These are phyloP conservation scores for Stratiomys singularior DNA, from an alignment of 2,888 invertebrate species.

Conservation along the genomic window DNA sequence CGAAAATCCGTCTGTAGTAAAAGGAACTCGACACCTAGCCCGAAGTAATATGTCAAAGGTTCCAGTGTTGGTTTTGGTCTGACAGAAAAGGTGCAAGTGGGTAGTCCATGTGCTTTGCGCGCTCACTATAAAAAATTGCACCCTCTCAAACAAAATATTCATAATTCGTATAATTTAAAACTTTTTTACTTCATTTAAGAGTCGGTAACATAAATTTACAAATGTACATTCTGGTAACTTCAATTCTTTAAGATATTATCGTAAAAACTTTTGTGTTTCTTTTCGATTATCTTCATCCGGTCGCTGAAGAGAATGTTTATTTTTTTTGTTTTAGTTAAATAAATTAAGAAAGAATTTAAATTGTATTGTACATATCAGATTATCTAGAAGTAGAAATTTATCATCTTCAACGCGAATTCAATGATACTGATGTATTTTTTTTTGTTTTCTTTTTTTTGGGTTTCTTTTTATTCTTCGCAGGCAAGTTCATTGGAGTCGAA, in stretches of 20 bases:
- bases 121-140: too few relatives aligned
- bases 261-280: not conserved
- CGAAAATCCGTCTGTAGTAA: too few relatives aligned
- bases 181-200: not conserved
- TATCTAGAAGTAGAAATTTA: not conserved
- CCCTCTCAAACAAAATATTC: too few relatives aligned
- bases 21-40: too few relatives aligned
- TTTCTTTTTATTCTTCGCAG: constrained; percentile 73
- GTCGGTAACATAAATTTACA: constrained; percentile 20
- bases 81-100: too few relatives aligned
- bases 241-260: not conserved
- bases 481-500: constrained; percentile 85
- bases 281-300: not conserved
- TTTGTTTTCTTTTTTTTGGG: not conserved
- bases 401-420: constrained; percentile 4
- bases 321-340: constrained; percentile 26
- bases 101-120: too few relatives aligned
- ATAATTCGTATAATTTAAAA: too few relatives aligned
- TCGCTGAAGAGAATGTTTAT: not conserved
- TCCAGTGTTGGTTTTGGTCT: too few relatives aligned
- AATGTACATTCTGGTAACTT: constrained; percentile 36
- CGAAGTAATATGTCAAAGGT: too few relatives aligned
- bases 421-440: not conserved
- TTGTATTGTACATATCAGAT: not conserved
- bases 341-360: constrained; percentile 26